Conservation (phyloP, 2,888 invertebrate species). For the Amorpha juglandis region DNA sequence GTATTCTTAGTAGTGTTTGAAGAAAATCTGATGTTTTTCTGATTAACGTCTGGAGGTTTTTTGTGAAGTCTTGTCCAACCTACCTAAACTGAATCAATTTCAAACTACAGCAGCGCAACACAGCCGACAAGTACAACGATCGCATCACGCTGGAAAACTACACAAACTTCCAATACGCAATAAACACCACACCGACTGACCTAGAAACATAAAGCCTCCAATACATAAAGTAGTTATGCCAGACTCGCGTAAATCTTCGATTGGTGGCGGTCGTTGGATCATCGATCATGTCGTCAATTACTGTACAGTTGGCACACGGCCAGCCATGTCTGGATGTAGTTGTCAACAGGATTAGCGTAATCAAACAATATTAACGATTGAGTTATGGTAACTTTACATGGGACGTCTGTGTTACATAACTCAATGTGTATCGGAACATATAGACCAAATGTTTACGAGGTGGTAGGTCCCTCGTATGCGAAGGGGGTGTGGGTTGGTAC, state of each 20-base stretch:
- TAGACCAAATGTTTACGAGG: background rate
- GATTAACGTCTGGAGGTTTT: too few relatives aligned
- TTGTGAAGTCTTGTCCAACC: too few relatives aligned
- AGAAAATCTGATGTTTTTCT: too few relatives aligned
- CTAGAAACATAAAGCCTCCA: background rate
- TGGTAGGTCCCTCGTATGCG: too few relatives aligned
- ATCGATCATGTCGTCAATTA: conserved; percentile 52
- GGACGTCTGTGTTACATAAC: conserved; percentile 7
- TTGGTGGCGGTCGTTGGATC: conserved; percentile 15
- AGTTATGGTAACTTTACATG: conserved; percentile 35
- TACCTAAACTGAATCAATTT: too few relatives aligned
- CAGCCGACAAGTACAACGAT: too few relatives aligned
- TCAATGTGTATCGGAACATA: background rate
- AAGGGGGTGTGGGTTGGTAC: too few relatives aligned
- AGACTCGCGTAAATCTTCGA: conserved; percentile 31
- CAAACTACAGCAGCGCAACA: too few relatives aligned
- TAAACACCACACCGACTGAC: background rate
- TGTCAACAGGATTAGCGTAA: conserved; percentile 46
- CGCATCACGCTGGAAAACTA: background rate
- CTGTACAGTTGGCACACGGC: conserved; percentile 46
- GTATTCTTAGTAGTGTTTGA: too few relatives aligned
- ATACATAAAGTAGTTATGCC: background rate
- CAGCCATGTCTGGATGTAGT: conserved; percentile 42
- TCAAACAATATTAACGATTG: conserved; percentile 39
- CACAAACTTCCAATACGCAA: background rate